phyloP scores from a whole-genome alignment of 2,888 invertebrate species.

The Spisula subtruncata region DNA sequence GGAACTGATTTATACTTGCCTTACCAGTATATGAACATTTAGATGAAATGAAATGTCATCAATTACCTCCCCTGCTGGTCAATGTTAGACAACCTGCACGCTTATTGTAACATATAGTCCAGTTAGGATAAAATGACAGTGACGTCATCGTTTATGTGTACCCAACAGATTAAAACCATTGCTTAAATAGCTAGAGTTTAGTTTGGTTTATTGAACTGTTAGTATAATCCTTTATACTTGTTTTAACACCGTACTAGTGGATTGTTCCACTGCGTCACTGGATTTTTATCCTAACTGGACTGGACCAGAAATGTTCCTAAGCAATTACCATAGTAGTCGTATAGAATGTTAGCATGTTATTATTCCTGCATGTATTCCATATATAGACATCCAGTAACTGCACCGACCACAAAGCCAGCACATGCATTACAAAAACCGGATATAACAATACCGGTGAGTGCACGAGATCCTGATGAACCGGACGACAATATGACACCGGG shows the following conservation, averaged over 20 bases:
- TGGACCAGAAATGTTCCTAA: too few relatives aligned
- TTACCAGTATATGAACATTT: background rate
- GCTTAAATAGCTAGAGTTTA: too few relatives aligned
- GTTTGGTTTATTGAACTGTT: too few relatives aligned
- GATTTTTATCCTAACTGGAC: too few relatives aligned
- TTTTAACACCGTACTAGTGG: too few relatives aligned
- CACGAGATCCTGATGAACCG: constrained; percentile 59
- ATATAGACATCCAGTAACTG: constrained; percentile 62
- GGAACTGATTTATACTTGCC: too few relatives aligned
- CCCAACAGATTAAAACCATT: too few relatives aligned
- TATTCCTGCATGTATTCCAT: constrained; percentile 46
- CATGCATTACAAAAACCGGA: constrained; percentile 44
- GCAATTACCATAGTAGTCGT: background rate
- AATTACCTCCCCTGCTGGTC: background rate
- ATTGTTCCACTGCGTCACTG: too few relatives aligned
- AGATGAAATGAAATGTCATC: background rate
- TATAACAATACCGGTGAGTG: constrained; percentile 70
- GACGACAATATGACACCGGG: constrained; percentile 41
- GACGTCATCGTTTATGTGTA: too few relatives aligned
- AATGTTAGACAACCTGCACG: background rate
- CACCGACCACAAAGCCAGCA: constrained; percentile 45
- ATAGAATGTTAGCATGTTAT: constrained; percentile 16
- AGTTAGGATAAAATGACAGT: too few relatives aligned
- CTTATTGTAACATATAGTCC: background rate
- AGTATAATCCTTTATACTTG: too few relatives aligned